These are phyloP conservation scores for Axis porcinus DNA, from an alignment of 2,113 vertebrate genomes.

Conservation along the genomic window DNA sequence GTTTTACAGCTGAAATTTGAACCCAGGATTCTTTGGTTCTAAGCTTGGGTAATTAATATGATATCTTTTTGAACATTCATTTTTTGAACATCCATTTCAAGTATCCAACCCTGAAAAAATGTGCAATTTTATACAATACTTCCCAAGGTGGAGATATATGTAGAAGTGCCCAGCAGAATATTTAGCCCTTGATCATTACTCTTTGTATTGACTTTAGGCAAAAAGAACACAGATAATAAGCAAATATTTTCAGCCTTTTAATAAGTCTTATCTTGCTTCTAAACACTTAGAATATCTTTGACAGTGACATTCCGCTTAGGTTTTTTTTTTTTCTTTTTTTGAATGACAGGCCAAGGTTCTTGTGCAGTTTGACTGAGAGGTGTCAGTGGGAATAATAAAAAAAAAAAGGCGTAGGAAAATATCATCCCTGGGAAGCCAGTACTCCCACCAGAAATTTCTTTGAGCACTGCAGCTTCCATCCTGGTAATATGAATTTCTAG, in stretches of 20 bases:
- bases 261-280: constrained; percentile 12
- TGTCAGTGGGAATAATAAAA: background rate
- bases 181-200: background rate
- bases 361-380: constrained; percentile 29
- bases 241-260: constrained; percentile 11
- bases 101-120: background rate
- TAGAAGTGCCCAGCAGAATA: background rate
- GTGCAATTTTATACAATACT: background rate
- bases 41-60: background rate
- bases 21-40: background rate
- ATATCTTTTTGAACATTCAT: background rate
- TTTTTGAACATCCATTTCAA: background rate
- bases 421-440: background rate
- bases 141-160: background rate
- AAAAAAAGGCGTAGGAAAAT: background rate
- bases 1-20: background rate
- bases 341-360: background rate
- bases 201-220: background rate
- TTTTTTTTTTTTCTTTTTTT: background rate
- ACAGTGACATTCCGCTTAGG: background rate
- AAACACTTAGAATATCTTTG: background rate
- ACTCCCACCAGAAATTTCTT: background rate
- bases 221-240: background rate
- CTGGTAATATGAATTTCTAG: background rate
- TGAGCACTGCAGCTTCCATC: background rate